Base-by-base conservation (phyloP, 2,113 vertebrate species). In the Myodes glareolus region DNA sequence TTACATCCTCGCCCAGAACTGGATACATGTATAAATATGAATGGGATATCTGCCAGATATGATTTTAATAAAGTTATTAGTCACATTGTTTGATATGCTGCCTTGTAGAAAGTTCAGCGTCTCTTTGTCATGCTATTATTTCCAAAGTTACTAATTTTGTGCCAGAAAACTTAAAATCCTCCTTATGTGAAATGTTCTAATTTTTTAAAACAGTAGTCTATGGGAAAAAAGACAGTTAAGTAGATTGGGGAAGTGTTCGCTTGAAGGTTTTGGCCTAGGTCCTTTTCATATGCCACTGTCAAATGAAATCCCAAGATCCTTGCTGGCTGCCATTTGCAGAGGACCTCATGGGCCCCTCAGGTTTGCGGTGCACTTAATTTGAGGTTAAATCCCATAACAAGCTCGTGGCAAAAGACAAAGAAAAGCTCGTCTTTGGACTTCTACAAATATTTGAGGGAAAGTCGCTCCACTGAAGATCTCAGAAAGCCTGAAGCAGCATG, bases 401-500 rank as follows among this genome's bases (percentile, higher is more conserved):
- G 5, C 55, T 88, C 19, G 23, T 92, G 42, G 90, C 47, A 77
- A 47, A 92, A 92, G 47, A 75, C 67, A 94, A 94, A 94, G 58
- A 72, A 92, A 52, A 94, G 88, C 80, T 78, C 63, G 45, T 82
- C 42, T 90, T 84, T 85, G 76, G 97, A 50, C 50, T 92, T 92
- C 70, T 96, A 85, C 95, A 96, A 94, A 92, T 93, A 95, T 97
- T 88, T 95, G 65, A 94, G 45, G 14, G 9, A 78, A 11, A 3
- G 4, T 21, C 80, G 73, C 91, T 45, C 19, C 36, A 70, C 6
- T 50, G 3, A 72, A 52, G 47, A 29, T 67, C 63, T 42, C 90
- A 42, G 39, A 36, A 86, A 80, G 39, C 17, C 19, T 45, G 27
- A 10, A 6, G 27, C 27, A 55, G 29, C 27, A 4, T 90, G 31